A percentile compares a stretch with the other conserved stretches of the same genome.
phyloP scores from a whole-genome alignment of 2,113 vertebrate genomes.

The Cisticola juncidis region DNA sequence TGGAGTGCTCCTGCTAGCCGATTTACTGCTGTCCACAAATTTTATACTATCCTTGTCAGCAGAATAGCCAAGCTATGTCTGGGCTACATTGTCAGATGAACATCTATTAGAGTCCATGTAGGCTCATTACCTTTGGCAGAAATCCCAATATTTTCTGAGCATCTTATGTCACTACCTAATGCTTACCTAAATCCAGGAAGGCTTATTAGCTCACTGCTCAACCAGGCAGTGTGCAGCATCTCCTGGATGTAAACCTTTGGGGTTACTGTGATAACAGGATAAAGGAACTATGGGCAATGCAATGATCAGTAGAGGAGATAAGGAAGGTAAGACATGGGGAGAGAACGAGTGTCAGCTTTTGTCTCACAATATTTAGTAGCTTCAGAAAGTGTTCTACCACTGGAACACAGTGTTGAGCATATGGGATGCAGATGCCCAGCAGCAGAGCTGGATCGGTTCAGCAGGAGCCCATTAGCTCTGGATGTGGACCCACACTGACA shows the following conservation, averaged over 20 bases:
- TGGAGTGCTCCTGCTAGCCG: not conserved
- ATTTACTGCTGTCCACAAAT: not conserved
- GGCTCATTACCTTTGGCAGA: not conserved
- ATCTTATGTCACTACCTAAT: not conserved
- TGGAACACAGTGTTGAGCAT: not conserved
- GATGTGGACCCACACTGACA: not conserved
- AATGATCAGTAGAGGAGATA: accelerated
- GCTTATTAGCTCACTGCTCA: not conserved
- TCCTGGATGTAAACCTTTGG: not conserved
- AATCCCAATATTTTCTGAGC: not conserved
- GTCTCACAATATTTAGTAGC: not conserved
- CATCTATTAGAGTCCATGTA: not conserved
- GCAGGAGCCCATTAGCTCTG: not conserved
- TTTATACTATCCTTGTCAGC: not conserved
- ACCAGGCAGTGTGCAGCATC: not conserved
- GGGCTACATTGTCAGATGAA: not conserved
- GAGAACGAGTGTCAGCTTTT: not conserved
- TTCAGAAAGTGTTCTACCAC: not conserved
- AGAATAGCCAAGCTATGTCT: not conserved
- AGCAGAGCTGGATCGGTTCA: not conserved
- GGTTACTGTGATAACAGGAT: not conserved
- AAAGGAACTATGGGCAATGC: not conserved
- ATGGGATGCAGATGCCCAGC: not conserved
- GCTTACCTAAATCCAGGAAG: not conserved
- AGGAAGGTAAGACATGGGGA: not conserved